Base-by-base conservation (phyloP, 2,888 invertebrate species). In the Acrobeloides nanus region DNA sequence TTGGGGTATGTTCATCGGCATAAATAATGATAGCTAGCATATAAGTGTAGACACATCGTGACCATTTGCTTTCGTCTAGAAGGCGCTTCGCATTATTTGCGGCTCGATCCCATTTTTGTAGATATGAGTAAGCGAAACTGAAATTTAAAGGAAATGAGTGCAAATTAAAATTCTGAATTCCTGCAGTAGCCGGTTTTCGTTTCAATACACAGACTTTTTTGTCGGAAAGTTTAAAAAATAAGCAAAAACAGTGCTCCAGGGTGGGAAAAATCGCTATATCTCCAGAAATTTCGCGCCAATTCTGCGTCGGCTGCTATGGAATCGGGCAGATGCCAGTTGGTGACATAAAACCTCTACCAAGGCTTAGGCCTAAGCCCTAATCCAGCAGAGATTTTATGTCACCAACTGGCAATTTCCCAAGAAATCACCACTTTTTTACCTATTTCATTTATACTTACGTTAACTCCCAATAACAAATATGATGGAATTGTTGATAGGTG, bases 31-130 rank as follows among this genome's bases (percentile, higher is more conserved):
- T 83, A 1, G 88, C 89, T 68, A 85, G 84, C 66, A 87, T 85
- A 76, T 92, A 95, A 38, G 84, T 83, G 75, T 92, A 92, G 44
- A 89, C 85, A 48, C 62, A 62, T 18, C 83, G 82, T 2, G 90
- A 92, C 93, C 93, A 95, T 43, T 84, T 82, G 70, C 88, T 89
- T 81, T 80, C 89, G 87, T 93, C 56, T 86, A 82, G 66, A 82
- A 80, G 59, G 73, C 74, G 59, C 74, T 77, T 59, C 5, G 70
- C 68, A 48, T 67, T 60, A 31, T 67, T 60, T 1, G 72, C 68
- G 1, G 72, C 57, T 25, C 59, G 51, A 29, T 59, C 53, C 72
- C 71, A 74, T 25, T 64, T 44, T 4, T 57, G 55, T 23, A 59
- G 55, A 37, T 63, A 68, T 10, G 54, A 57, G 37, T 72, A 61